Percentiles rank a stretch among this genome's conserved stretches.
Conservation (phyloP, 2,113 vertebrate species). For the Hucho hucho region DNA sequence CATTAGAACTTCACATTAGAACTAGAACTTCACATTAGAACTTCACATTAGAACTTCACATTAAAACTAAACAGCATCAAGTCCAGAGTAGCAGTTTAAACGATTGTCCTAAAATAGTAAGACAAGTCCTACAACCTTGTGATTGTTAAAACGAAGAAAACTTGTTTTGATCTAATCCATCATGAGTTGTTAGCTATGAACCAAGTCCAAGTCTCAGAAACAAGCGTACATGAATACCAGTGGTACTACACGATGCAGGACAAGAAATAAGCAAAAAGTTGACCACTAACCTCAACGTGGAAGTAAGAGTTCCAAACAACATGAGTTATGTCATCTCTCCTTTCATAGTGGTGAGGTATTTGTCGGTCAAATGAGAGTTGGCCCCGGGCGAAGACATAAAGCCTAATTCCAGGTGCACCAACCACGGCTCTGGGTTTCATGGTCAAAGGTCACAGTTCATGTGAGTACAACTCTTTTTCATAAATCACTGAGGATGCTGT, state of each 20-base stretch:
- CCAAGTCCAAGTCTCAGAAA: background rate
- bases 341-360: constrained; percentile 56
- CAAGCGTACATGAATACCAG: background rate
- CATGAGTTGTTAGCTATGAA: background rate
- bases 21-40: too few relatives aligned
- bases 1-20: too few relatives aligned
- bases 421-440: constrained; percentile 57
- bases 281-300: background rate
- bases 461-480: constrained; percentile 52
- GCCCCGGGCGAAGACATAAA: constrained; percentile 60
- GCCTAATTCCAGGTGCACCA: constrained; percentile 67
- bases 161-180: background rate
- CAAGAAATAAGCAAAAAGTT: background rate
- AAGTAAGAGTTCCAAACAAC: constrained; percentile 48
- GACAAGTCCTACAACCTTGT: background rate
- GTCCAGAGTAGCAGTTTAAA: constrained; percentile 18
- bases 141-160: background rate
- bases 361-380: constrained; percentile 55
- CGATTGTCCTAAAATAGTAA: background rate
- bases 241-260: background rate
- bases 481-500: constrained; percentile 67
- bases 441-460: constrained; percentile 75
- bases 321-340: constrained; percentile 49
- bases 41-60: too few relatives aligned
- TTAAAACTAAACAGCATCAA: constrained; percentile 8